Percentiles rank a stretch among this genome's conserved stretches.
These are phyloP conservation scores for Microplitis demolitor DNA, from an alignment of 1,140 invertebrate species.

Conservation along the genomic window DNA sequence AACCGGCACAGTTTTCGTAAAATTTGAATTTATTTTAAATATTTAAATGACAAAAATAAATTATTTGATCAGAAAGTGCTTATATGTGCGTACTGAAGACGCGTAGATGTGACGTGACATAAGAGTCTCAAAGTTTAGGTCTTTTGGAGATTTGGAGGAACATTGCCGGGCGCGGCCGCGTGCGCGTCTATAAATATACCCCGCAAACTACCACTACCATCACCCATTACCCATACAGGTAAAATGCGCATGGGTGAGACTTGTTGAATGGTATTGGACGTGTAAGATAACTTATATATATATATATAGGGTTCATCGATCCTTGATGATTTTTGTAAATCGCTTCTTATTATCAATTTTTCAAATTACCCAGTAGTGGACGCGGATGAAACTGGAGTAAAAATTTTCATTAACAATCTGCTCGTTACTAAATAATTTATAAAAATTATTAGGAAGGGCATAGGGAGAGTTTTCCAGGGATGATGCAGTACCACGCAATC, in stretches of 20 bases:
- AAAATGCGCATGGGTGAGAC: neutral
- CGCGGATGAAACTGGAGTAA: too few species aligned
- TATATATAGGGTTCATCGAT: neutral
- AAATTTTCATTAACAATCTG: neutral
- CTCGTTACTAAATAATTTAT: neutral
- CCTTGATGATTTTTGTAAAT: neutral
- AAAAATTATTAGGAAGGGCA: neutral
- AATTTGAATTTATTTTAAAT: neutral
- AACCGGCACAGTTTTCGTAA: too few species aligned
- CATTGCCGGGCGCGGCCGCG: slow-evolving; percentile 5
- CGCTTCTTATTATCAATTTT: neutral
- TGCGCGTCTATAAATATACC: slow-evolving; percentile 24
- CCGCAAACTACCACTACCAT: too few species aligned
- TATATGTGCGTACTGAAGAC: neutral
- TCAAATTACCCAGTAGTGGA: neutral
- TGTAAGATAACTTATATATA: too few species aligned
- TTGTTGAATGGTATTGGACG: slow-evolving; percentile 11
- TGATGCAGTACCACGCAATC: neutral
- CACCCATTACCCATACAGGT: neutral
- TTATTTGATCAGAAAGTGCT: neutral
- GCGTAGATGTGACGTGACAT: neutral
- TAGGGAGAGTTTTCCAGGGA: neutral
- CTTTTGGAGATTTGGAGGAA: neutral
- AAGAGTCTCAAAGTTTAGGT: neutral
- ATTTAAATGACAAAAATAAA: neutral